These are phyloP conservation scores for Huso huso DNA, from an alignment of 2,797 vertebrate genomes.

Conservation along the genomic window DNA sequence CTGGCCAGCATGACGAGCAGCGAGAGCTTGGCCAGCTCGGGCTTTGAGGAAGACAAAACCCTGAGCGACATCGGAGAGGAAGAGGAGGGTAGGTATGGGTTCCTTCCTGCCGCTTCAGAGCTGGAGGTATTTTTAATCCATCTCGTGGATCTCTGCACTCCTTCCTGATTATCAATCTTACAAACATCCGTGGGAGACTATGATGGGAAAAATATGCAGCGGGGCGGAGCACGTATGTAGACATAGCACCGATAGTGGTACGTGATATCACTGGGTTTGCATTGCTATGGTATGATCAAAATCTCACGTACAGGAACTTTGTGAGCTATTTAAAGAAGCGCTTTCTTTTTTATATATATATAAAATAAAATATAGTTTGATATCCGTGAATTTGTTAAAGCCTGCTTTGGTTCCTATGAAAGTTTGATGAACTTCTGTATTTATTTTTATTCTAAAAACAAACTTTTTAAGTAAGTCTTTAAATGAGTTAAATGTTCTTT, in stretches of 20 bases:
- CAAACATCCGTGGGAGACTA: constrained; percentile 60
- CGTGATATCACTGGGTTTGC: background rate
- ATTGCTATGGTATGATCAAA: no score
- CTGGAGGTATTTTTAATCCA: constrained; percentile 52
- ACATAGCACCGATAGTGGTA: background rate
- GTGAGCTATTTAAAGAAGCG: background rate
- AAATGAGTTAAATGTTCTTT: no score
- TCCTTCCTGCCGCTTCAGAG: constrained; percentile 48
- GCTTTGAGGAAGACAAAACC: constrained; percentile 61
- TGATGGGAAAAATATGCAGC: background rate
- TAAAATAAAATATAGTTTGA: background rate
- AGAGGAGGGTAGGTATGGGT: constrained; percentile 61
- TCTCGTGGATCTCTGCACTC: constrained; percentile 51
- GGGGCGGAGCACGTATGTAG: background rate
- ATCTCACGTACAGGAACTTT: no score
- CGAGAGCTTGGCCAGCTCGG: constrained; percentile 52
- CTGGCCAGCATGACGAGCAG: constrained; percentile 51
- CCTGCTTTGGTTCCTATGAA: no score
- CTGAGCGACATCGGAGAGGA: constrained; percentile 57
- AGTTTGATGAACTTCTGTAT: no score
- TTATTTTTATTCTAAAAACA: no score
- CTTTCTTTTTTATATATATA: background rate
- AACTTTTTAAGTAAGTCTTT: no score
- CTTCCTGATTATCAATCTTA: constrained; percentile 58
- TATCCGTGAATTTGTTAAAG: no score